Evolutionary conservation across 2,113 vertebrate genomes (phyloP), one percentile per base, ranked within the genome.

Genomic region (Pelusios castaneus): DNA sequence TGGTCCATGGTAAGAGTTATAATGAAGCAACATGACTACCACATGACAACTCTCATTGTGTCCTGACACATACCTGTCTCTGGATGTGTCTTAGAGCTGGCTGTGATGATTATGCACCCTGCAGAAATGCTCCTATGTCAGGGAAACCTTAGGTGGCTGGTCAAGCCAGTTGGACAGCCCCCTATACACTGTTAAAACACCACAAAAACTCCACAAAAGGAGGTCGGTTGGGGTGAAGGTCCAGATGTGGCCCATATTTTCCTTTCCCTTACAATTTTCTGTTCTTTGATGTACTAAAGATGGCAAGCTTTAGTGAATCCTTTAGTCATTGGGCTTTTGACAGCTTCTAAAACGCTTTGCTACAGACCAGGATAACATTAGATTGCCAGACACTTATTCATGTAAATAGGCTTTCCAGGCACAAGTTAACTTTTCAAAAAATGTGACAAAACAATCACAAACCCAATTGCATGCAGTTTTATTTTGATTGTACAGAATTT

Each of bases 361-460:
- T 51, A 3, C 80, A 56, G 87, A 49, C 51, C 34, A 56, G n/a
- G 2, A 31, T 12, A 85, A 25, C 19, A 79, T 41, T 85, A 45
- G 58, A 63, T 73, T 84, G 63, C n/a, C n/a, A 45, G 41, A 82
- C 73, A 80, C 90, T 93, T 93, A 80, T 41, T 55, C 63, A 47
- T 1, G 2, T 91, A 95, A 89, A 94, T 88, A 92, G n/a, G 16
- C 54, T 90, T 67, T 77, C 54, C 70, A 55, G 10, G n/a, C 43
- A 91, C 54, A 55, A 84, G 92, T 92, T 84, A 90, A 60, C 75
- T 94, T 45, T 83, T 89, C 80, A 95, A 83, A 92, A 25, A 93
- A 89, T 54, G 41, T 82, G 93, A 80, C 25, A 70, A 49, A 84
- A 43, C 10, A 79, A 22, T 70, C 47, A 55, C 54, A 75, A 77